Evolutionary conservation across 2,113 vertebrate species (phyloP).

Genomic region (Actinemys pallida): DNA sequence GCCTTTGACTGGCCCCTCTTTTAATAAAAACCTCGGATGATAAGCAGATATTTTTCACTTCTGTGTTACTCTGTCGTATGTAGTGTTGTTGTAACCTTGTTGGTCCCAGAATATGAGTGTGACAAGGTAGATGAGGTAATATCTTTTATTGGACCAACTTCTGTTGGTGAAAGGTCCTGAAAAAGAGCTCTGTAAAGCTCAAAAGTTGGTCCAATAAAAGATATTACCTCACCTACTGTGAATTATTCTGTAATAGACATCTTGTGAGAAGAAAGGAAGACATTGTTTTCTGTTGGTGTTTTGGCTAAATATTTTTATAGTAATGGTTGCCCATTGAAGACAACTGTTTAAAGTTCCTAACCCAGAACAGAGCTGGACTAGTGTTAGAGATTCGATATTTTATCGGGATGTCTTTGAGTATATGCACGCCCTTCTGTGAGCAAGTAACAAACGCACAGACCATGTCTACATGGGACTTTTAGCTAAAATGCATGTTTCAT

Average conservation of each 20-base stretch:
- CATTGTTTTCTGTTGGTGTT: background rate
- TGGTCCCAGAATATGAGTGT: background rate
- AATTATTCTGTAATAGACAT: background rate
- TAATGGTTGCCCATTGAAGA: background rate
- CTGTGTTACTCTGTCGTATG: background rate
- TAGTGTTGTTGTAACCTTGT: background rate
- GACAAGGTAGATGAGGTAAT: background rate
- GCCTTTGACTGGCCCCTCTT: background rate
- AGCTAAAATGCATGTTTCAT: background rate
- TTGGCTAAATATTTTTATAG: background rate
- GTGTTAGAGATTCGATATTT: background rate
- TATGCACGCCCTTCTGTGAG: background rate
- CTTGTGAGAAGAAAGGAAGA: background rate
- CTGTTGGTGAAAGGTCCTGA: background rate
- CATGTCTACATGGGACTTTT: background rate
- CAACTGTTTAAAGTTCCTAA: conserved; percentile 22
- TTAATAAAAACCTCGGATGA: background rate
- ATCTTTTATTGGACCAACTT: background rate
- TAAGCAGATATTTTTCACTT: background rate
- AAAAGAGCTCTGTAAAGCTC: background rate
- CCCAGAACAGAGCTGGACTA: background rate
- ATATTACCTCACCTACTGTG: background rate
- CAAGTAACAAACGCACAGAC: background rate
- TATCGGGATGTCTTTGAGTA: background rate
- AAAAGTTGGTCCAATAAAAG: background rate